Evolutionary conservation across 2,113 vertebrate species (phyloP), one percentile per base, ranked within the genome.

Genomic region (western clawed frog (Xenopus tropicalis)): DNA sequence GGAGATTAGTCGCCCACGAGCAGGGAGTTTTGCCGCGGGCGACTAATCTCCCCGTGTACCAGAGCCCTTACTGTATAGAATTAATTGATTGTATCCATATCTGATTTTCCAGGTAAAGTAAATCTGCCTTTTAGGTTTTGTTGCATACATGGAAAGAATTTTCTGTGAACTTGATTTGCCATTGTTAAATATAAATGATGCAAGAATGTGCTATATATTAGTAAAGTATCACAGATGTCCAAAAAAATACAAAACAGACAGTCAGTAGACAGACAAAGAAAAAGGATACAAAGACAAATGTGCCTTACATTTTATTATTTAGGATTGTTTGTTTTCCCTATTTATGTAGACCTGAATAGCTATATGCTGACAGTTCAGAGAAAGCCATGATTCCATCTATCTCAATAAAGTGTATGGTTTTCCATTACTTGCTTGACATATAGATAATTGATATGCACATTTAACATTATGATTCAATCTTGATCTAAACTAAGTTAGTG

Each of bases 391-490:
- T 11, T 21, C 12, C 65, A 63, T 76, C 56, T 69, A 63, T 63
- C 46, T 43, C 25, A 1, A 44, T 63, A 69, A 62, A 56, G 25
- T 1, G 14, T 20, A 23, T 52, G 19, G 51, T 42, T 51, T 54
- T 43, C 29, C 3, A 17, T n/a, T 37, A 25, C 56, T 19, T 57
- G 6, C 56, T n/a, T 46, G 42, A 51, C 13, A 74, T 48, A 57
- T 52, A 48, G 42, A 62, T 59, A 76, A 43, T 56, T 76, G 46
- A 25, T 63, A 63, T 69, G 61, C 59, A 29, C 37, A 42, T 56
- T 76, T 76, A 69, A 44, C 73, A 76, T 76, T 69, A 46, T 76
- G 66, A 76, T 69, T 76, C 29, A 69, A 76, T 76, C 59, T 21
- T 69, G 66, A 63, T 76, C 52, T 44, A 69, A 69, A 51, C 58